Conservation (phyloP, 2,888 invertebrate species). For the Leptogaster cylindrica region DNA sequence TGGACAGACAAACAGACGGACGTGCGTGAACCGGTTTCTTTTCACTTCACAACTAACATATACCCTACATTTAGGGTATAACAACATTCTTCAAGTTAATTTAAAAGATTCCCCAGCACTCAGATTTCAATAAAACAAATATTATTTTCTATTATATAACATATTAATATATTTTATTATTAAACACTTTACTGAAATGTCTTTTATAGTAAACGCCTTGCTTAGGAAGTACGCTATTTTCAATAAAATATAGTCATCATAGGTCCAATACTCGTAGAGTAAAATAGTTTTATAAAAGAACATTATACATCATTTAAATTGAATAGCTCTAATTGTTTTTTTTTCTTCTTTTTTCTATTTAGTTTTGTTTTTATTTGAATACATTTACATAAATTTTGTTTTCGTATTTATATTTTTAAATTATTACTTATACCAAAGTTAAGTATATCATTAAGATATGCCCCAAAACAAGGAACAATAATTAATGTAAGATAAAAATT, state of each 20-base stretch:
- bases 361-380: conserved; percentile 26
- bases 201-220: conserved; percentile 34
- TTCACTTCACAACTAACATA: too few relatives aligned
- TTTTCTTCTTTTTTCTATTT: too few relatives aligned
- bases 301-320: conserved; percentile 31
- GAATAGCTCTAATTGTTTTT: conserved; percentile 36
- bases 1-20: too few relatives aligned
- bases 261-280: conserved; percentile 37
- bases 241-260: conserved; percentile 34
- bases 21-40: too few relatives aligned
- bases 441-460: conserved; percentile 9
- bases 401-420: conserved; percentile 15
- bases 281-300: conserved; percentile 37
- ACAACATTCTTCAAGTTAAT: too few relatives aligned
- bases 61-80: too few relatives aligned
- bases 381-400: conserved; percentile 23
- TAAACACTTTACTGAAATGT: conserved; percentile 38
- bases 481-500: neutral
- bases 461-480: conserved; percentile 13
- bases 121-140: too few relatives aligned
- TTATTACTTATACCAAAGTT: conserved; percentile 4
- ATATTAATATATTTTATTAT: conserved; percentile 36
- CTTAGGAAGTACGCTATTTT: conserved; percentile 37
- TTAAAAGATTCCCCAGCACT: too few relatives aligned
- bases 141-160: conserved; percentile 34